Evolutionary conservation across 2,888 invertebrate species (phyloP).

Genomic region (Microplitis manilae): DNA sequence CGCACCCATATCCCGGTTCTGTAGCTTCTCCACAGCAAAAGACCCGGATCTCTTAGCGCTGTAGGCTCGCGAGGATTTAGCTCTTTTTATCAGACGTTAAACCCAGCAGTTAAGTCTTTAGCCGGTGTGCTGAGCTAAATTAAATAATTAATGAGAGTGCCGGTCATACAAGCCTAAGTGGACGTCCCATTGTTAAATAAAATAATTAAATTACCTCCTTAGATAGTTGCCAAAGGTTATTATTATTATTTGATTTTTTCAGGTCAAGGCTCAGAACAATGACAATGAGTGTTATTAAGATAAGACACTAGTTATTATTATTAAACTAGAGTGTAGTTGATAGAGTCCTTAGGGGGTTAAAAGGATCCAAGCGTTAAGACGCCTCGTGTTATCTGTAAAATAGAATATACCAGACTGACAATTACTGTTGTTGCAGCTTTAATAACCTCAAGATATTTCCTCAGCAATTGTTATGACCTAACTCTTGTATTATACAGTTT

Average conservation of each 20-base stretch:
- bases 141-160: not conserved
- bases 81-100: too few species aligned
- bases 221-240: not conserved
- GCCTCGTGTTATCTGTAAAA: not conserved
- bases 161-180: not conserved
- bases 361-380: not conserved
- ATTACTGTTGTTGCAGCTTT: slow-evolving; percentile 10
- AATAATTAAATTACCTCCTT: not conserved
- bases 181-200: not conserved
- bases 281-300: slow-evolving; percentile 1
- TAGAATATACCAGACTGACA: slow-evolving; percentile 21
- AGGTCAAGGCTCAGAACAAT: not conserved
- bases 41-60: too few species aligned
- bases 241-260: not conserved
- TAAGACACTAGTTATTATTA: not conserved
- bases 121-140: not conserved
- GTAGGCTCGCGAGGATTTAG: too few species aligned
- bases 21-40: too few species aligned
- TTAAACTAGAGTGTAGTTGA: not conserved
- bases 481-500: not conserved
- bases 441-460: not conserved
- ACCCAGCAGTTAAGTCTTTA: not conserved
- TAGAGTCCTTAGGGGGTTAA: slow-evolving; percentile 1
- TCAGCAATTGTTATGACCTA: not conserved
- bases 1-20: too few species aligned